A percentile compares a stretch with the other conserved stretches of the same genome.
phyloP scores from a whole-genome alignment of 2,888 invertebrate species.

The Mycalesis mineus region DNA sequence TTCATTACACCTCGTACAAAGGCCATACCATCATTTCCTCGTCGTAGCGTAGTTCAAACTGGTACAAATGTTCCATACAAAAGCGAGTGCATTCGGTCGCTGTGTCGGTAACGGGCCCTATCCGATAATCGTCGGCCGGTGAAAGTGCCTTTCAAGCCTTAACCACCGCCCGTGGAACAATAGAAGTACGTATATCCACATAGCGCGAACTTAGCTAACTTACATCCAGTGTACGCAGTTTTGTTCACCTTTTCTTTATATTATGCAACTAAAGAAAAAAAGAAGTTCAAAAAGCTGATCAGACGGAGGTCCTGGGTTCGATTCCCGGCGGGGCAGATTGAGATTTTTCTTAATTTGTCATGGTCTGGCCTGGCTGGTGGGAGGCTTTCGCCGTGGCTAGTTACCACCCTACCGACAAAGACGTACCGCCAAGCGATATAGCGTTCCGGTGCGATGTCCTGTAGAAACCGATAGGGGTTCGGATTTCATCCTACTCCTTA shows the following conservation, averaged over 20 bases:
- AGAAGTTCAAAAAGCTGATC: too few species aligned
- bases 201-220: not conserved
- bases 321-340: too few species aligned
- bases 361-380: too few species aligned
- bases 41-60: constrained; percentile 12
- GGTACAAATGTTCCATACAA: constrained; percentile 16
- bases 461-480: too few species aligned
- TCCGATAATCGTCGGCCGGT: constrained; percentile 31
- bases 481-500: too few species aligned
- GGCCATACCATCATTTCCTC: constrained; percentile 4
- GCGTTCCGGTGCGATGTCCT: too few species aligned
- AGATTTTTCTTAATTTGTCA: too few species aligned
- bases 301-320: too few species aligned
- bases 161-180: constrained; percentile 19
- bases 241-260: not conserved
- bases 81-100: constrained; percentile 27
- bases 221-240: not conserved
- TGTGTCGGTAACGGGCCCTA: constrained; percentile 27
- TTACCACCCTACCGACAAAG: too few species aligned
- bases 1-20: constrained; percentile 5
- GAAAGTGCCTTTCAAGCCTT: constrained; percentile 28
- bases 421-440: too few species aligned
- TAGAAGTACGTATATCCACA: constrained; percentile 8
- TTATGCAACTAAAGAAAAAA: too few species aligned
- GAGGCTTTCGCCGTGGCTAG: too few species aligned